Base-by-base conservation (phyloP, 2,888 invertebrate genomes). In the Lasioglossum villosulum region DNA sequence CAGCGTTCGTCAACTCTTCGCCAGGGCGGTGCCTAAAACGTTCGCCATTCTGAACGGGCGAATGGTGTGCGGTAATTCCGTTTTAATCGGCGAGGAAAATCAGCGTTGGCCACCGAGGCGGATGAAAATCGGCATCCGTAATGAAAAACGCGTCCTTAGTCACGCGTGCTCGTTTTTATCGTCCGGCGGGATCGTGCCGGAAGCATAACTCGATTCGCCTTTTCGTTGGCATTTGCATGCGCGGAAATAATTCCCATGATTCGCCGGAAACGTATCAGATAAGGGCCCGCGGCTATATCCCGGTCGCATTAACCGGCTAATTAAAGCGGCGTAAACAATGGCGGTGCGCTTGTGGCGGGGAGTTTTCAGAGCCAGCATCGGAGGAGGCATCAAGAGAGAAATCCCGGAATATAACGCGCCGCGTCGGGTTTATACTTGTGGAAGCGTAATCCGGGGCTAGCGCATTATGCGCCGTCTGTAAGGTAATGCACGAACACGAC, bases 211-310 rank as follows among this genome's bases (percentile, higher is more conserved):
- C 92, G 93, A 93, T 93, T 92, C 89, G 91, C 91, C 91, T 91
- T 92, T 92, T 93, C 93, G 91, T 88, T 85, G 89, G 89, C 89
- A 94, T 95, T 94, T 94, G 93, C 94, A 94, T 94, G 93, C 92
- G 91, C 91, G 92, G 92, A 93, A 93, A 93, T 93, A 92, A 94
- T 93, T 94, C 93, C 91, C 92, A 91, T 91, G 90, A 93, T 91
- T 92, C 84, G 89, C 90, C 90, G 92, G 92, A 92, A 91, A 90
- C 79, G 86, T 83, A 87, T 90, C 89, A 90, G 91, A 91, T 90
- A 92, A 92, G 90, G 74, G 83, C 34, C 72, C 83, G 75, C 68
- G 76, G 84, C 75, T 88, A 81, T 89, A 86, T 86, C 73, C 83
- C 80, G 75, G 83, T 89, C 85, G 89, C 89, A 86, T 89, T 90